Evolutionary conservation across 1,140 invertebrate species (phyloP), one percentile per base, ranked within the genome.

Genomic region (Cyphomyrmex costatus): DNA sequence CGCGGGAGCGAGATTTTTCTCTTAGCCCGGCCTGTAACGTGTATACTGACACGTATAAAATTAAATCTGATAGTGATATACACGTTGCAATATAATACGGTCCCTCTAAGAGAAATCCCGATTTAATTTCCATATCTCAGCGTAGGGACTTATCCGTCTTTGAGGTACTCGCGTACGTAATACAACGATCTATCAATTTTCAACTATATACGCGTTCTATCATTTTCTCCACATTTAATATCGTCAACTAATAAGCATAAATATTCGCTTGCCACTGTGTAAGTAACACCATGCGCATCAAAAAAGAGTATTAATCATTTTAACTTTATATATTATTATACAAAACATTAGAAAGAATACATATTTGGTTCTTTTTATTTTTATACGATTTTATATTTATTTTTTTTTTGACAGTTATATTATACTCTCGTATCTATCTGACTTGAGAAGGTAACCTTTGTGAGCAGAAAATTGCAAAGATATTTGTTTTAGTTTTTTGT

Each of bases 391-490:
- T 42, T 71, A 10, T 19, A 6, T 6, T 58, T 24, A 58, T 46
- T 16, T 27, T n/a, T 21, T 56, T 3, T 56, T 21, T n/a, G n/a
- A 21, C n/a, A 56, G 2, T 56, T 21, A 56, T 56, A 56, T 10
- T n/a, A 53, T n/a, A n/a, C n/a, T n/a, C n/a, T 21, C 8, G n/a
- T n/a, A n/a, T n/a, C 21, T 56, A 21, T 56, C 24, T n/a, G 7
- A 6, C 3, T 66, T 71, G 0, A 21, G 24, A 33, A n/a, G 42
- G 91, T 91, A 88, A 78, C 78, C 86, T 84, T 91, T 86, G 93
- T 80, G 74, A 82, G 10, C 87, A 92, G 36, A 36, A 42, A 42
- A 90, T 93, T 88, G 89, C 58, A 65, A 65, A 93, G 89, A 88
- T 93, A 88, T 83, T 85, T 86, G 76, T 89, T 89, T 92, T 91